A percentile compares a stretch with the other conserved stretches of the same genome.
These are phyloP conservation scores for Calameuta pallipes DNA, from an alignment of 2,888 invertebrate genomes.

Conservation along the genomic window DNA sequence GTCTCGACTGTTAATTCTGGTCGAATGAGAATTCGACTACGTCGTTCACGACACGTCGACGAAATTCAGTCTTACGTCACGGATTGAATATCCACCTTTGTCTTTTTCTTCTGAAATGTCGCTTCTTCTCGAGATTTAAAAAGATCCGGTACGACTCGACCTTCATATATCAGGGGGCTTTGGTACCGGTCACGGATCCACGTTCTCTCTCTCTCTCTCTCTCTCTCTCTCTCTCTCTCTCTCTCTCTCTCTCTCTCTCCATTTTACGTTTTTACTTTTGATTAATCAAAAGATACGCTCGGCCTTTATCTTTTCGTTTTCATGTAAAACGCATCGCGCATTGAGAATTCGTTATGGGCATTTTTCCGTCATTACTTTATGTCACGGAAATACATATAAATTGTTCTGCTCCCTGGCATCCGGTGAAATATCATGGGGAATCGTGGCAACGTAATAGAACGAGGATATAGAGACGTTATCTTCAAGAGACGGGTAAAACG, in stretches of 20 bases:
- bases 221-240: too few species aligned
- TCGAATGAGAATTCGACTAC: not conserved
- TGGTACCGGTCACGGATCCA: not conserved
- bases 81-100: not conserved
- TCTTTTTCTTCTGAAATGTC: not conserved
- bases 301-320: conserved; percentile 6
- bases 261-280: not conserved
- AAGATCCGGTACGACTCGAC: not conserved
- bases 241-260: not conserved
- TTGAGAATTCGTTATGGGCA: not conserved
- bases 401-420: not conserved
- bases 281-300: conserved; percentile 22
- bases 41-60: not conserved
- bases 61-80: not conserved
- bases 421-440: not conserved
- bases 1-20: not conserved
- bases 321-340: conserved; percentile 14
- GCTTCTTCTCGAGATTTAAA: not conserved
- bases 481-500: conserved; percentile 10
- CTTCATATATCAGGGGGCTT: not conserved
- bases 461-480: conserved; percentile 20
- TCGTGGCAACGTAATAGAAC: conserved; percentile 1
- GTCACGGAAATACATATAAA: not conserved
- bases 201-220: not conserved
- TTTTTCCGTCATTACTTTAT: not conserved